These are phyloP conservation scores for Arbacia lixula DNA, from an alignment of 53 echinoderm and acorn worm genomes.

Conservation along the genomic window DNA sequence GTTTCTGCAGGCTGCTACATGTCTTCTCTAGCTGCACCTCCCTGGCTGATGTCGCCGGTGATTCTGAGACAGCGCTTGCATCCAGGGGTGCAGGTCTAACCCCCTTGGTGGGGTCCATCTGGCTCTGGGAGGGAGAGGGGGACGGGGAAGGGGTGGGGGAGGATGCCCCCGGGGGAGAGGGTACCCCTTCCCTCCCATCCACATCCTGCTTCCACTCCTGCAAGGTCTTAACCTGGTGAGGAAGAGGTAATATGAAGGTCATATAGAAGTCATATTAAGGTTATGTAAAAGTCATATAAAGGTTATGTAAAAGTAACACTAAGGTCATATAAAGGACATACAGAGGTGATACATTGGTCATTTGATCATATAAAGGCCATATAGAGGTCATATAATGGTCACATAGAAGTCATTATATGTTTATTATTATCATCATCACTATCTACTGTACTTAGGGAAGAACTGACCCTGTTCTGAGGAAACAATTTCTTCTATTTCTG, in stretches of 20 bases:
- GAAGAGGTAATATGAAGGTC: neutral
- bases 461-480: too few species aligned
- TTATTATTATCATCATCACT: too few species aligned
- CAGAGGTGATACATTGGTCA: too few species aligned
- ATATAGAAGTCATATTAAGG: too few species aligned
- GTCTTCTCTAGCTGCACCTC: constrained; percentile 70
- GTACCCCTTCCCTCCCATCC: constrained; percentile 51
- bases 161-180: neutral
- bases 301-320: too few species aligned
- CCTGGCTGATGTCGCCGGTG: constrained; percentile 5
- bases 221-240: constrained; percentile 79
- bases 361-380: too few species aligned
- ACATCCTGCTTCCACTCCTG: constrained; percentile 95
- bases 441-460: too few species aligned
- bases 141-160: neutral
- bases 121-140: neutral
- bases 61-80: neutral
- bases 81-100: neutral
- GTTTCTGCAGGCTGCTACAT: constrained; percentile 58
- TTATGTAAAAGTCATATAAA: too few species aligned
- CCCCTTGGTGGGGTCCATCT: neutral
- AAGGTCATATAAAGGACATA: too few species aligned
- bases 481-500: too few species aligned
- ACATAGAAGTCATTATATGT: too few species aligned
- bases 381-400: too few species aligned